These are phyloP conservation scores for Troides helena DNA, from an alignment of 2,888 invertebrate species.

Conservation along the genomic window DNA sequence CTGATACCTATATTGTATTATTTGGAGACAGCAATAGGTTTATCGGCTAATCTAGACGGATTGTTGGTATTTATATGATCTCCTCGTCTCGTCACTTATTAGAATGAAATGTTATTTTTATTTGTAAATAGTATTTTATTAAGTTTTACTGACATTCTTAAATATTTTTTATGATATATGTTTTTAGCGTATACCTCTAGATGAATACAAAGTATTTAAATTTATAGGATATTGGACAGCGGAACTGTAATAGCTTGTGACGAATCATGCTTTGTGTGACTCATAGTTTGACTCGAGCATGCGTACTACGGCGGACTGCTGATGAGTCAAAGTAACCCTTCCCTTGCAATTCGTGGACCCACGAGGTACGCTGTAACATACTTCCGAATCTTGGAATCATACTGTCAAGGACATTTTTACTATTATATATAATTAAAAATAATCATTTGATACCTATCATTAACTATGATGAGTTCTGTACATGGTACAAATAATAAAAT, in stretches of 20 bases:
- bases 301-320: slow-evolving; percentile 50
- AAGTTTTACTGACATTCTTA: no score
- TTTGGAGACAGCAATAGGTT: no score
- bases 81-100: no score
- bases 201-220: background rate
- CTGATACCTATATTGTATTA: no score
- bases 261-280: slow-evolving; percentile 43
- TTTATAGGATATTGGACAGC: slow-evolving; percentile 15
- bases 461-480: no score
- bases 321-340: slow-evolving; percentile 54
- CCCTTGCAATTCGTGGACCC: slow-evolving; percentile 36
- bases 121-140: no score
- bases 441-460: no score
- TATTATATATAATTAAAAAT: background rate
- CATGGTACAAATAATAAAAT: no score
- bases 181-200: background rate
- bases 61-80: no score
- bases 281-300: slow-evolving; percentile 38
- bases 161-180: background rate
- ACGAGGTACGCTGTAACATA: slow-evolving; percentile 15
- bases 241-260: slow-evolving; percentile 22
- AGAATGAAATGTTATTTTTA: no score
- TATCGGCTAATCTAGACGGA: no score
- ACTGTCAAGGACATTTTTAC: slow-evolving; percentile 34
- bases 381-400: slow-evolving; percentile 33